Evolutionary conservation across 35 echinoderm and acorn worm species (phyloP), one percentile per base, ranked within the genome.

Genomic region (Diadema setosum): DNA sequence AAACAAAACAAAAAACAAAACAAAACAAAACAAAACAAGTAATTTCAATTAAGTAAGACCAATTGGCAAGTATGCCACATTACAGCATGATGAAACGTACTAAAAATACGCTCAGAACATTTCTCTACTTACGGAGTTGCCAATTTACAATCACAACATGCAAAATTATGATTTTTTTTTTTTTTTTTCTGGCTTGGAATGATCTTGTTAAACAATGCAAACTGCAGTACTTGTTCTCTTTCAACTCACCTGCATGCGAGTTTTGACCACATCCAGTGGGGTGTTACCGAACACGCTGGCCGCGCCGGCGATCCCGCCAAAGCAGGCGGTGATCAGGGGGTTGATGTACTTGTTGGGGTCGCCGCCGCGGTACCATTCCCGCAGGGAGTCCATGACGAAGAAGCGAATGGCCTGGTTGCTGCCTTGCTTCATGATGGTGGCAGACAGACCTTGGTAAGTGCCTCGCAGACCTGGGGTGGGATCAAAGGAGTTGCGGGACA

Each of bases 241-340:
- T 50, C 35, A 2, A 20, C 83, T 63, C 91, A 95, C 96, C 93
- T 99, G 96, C 96, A 99, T 99, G 46, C 96, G 87, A 26, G 96
- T 99, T 63, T 99, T 99, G 84, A 99, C 80, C 7, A 99, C 96
- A 90, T 99, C 96, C 60, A 99, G 70, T 0, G 96, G 96, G 1
- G 96, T 99, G 60, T 99, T 99, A 9, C 96, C 96, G 42, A 99
- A 99, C 58, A 99, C 96, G 86, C 92, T 94, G 43, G 93, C 94
- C 14, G 96, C 96, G 37, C 96, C 96, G 8, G 96, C 96, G 61
- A 99, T 67, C 3, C 96, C 96, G 69, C 96, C 96, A 81, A 99
- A 92, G 23, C 87, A 16, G 11, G 88, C 96, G 3, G 96, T 99
- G 9, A 99, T 81, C 1, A 91, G 20, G 5, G 90, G 89, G 55